These are phyloP conservation scores for Cylloceria caligata DNA, from an alignment of 2,888 invertebrate species.

Conservation along the genomic window DNA sequence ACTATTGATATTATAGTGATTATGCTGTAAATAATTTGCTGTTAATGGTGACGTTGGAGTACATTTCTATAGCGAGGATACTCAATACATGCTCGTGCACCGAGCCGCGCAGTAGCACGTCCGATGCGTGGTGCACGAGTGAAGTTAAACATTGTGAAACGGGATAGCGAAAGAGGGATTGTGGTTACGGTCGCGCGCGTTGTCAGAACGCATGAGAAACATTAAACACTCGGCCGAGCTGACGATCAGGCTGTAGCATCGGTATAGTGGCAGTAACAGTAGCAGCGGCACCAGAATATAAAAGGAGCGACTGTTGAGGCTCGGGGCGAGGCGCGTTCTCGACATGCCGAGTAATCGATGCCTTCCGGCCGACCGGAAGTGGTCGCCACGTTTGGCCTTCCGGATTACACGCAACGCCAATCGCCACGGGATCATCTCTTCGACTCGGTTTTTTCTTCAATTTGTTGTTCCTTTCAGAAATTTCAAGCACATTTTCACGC, in stretches of 20 bases:
- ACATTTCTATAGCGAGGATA: conserved; percentile 1
- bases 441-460: conserved; percentile 13
- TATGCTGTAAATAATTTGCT: neutral
- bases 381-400: conserved; percentile 66
- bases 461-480: conserved; percentile 19
- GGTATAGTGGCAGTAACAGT: conserved; percentile 19
- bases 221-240: conserved; percentile 63
- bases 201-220: conserved; percentile 59
- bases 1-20: no score
- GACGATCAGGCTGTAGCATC: conserved; percentile 22
- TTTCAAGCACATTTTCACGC: conserved; percentile 35
- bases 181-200: conserved; percentile 67
- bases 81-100: conserved; percentile 9
- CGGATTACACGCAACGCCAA: conserved; percentile 68
- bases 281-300: neutral
- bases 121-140: conserved; percentile 34
- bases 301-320: conserved; percentile 26
- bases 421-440: conserved; percentile 53
- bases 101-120: conserved; percentile 6
- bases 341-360: conserved; percentile 66
- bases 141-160: conserved; percentile 69
- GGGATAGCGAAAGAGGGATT: conserved; percentile 68
- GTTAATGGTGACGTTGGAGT: conserved; percentile 11
- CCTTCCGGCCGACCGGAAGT: conserved; percentile 68
- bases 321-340: conserved; percentile 49